Evolutionary conservation across 2,888 invertebrate genomes (phyloP).

Genomic region (Phyllotreta striolata): DNA sequence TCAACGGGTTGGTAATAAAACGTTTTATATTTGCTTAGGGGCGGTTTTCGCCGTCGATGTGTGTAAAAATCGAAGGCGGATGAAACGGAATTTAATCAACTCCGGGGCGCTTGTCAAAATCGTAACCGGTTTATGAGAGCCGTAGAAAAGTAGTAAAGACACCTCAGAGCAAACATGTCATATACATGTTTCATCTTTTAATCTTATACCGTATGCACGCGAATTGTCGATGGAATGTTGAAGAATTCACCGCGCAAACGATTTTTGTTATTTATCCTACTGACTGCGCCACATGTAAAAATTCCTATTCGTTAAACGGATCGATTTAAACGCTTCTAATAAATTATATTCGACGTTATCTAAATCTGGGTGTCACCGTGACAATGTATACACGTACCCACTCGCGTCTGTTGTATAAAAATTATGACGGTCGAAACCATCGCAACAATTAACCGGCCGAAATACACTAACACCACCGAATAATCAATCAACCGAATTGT

Average conservation of each 20-base stretch:
- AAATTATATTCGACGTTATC: slow-evolving; percentile 42
- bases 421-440: slow-evolving; percentile 35
- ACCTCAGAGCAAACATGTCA: slow-evolving; percentile 33
- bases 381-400: slow-evolving; percentile 28
- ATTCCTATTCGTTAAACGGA: not conserved
- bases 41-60: not conserved
- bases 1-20: too few relatives aligned
- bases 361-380: slow-evolving; percentile 38
- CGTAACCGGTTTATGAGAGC: slow-evolving; percentile 50
- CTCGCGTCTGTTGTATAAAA: slow-evolving; percentile 35
- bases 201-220: slow-evolving; percentile 45
- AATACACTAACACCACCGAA: slow-evolving; percentile 37
- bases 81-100: slow-evolving; percentile 50
- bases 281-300: not conserved
- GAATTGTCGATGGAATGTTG: not conserved
- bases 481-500: slow-evolving; percentile 45
- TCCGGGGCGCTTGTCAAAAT: slow-evolving; percentile 47
- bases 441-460: slow-evolving; percentile 28
- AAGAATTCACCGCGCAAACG: not conserved
- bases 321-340: slow-evolving; percentile 4
- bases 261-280: not conserved
- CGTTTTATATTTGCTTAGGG: too few relatives aligned
- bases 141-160: slow-evolving; percentile 49
- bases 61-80: slow-evolving; percentile 31
- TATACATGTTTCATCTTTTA: slow-evolving; percentile 46